phyloP scores from a whole-genome alignment of 2,797 vertebrate genomes.

The Nyctibius grandis region DNA sequence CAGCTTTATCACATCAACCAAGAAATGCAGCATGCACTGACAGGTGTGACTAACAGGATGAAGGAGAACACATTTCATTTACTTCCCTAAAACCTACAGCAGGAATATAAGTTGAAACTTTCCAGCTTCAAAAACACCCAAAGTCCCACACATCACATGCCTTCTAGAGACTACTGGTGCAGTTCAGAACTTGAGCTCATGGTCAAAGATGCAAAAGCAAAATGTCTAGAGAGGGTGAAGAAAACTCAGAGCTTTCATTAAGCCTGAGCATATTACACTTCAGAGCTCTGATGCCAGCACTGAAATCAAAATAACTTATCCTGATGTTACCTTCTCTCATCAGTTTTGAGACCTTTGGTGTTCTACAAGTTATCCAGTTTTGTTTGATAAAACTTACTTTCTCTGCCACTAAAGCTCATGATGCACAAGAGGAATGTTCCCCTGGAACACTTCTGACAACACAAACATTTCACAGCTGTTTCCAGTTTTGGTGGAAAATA shows the following conservation, averaged over 20 bases:
- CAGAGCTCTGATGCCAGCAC: background rate
- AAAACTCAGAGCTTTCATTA: background rate
- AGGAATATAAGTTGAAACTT: background rate
- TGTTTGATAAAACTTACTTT: background rate
- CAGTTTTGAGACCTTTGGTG: background rate
- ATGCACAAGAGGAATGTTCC: background rate
- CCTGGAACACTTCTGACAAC: background rate
- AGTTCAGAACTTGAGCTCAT: background rate
- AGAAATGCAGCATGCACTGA: background rate
- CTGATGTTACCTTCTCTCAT: background rate
- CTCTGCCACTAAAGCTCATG: background rate
- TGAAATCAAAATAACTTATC: background rate
- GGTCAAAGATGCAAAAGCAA: background rate
- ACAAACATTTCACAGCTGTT: background rate
- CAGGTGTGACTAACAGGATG: background rate
- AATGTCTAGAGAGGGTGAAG: background rate
- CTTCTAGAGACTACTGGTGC: background rate
- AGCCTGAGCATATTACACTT: background rate
- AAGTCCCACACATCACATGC: background rate
- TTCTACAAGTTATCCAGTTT: background rate
- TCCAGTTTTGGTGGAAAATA: rapidly evolving
- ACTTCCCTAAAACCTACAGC: background rate
- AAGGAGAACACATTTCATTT: background rate
- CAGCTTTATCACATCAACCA: background rate
- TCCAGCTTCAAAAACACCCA: background rate